Evolutionary conservation across 2,113 vertebrate species (phyloP).

Genomic region (Campylorhamphus procurvoides): DNA sequence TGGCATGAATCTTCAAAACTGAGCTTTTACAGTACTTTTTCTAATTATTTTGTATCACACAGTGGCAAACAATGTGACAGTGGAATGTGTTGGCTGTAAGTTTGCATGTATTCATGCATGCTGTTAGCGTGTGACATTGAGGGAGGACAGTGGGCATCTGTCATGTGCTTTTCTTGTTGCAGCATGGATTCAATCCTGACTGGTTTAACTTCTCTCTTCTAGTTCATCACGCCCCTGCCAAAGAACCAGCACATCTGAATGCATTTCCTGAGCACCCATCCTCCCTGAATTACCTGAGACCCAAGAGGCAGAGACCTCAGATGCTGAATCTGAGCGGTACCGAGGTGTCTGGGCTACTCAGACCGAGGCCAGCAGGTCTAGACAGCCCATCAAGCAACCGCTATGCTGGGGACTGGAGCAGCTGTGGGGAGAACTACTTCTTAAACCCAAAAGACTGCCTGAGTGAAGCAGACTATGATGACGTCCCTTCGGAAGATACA

Average conservation of each 20-base stretch:
- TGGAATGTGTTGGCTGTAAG: constrained; percentile 51
- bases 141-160: background rate
- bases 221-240: constrained; percentile 79
- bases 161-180: background rate
- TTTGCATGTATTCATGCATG: constrained; percentile 64
- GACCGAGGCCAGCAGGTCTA: constrained; percentile 84
- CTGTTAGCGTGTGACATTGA: background rate
- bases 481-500: constrained; percentile 82
- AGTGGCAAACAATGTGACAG: constrained; percentile 10
- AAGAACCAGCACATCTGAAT: constrained; percentile 57
- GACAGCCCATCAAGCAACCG: constrained; percentile 96
- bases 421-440: constrained; percentile 88
- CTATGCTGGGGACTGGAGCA: constrained; percentile 96
- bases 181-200: background rate
- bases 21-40: constrained; percentile 38
- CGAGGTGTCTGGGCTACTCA: constrained; percentile 81
- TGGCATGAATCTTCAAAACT: constrained; percentile 60
- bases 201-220: constrained; percentile 51
- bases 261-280: constrained; percentile 43
- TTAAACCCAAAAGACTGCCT: constrained; percentile 60
- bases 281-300: constrained; percentile 78
- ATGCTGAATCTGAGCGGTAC: constrained; percentile 83
- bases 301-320: constrained; percentile 89
- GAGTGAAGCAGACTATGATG: constrained; percentile 87
- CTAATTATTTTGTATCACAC: constrained; percentile 20